A percentile compares a stretch with the other conserved stretches of the same genome.
phyloP scores from a whole-genome alignment of 2,797 vertebrate genomes.

The Astyanax mexicanus region DNA sequence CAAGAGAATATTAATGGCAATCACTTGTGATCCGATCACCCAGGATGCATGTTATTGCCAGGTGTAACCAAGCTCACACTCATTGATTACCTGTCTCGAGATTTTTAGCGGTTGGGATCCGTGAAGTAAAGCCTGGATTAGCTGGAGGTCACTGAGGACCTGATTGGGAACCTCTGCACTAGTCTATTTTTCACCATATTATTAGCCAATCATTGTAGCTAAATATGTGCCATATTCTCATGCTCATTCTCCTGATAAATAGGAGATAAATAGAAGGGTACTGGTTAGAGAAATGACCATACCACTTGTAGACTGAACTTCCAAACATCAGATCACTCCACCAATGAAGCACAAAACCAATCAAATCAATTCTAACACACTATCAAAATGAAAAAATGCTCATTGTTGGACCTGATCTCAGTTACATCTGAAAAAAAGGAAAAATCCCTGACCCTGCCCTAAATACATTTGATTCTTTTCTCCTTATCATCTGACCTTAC shows the following conservation, averaged over 20 bases:
- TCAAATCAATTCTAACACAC: background rate
- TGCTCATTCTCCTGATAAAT: background rate
- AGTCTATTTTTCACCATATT: background rate
- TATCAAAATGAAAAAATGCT: background rate
- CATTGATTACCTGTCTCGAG: background rate
- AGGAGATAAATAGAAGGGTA: too few species aligned
- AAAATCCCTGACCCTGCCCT: background rate
- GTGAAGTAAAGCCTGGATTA: background rate
- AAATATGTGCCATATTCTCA: background rate
- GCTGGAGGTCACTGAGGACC: background rate
- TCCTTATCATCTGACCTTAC: background rate
- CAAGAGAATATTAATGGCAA: too few species aligned
- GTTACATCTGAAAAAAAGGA: background rate
- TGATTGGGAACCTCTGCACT: background rate
- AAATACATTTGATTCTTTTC: background rate
- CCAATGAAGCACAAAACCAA: background rate
- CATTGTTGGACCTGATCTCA: conserved; percentile 22
- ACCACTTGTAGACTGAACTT: background rate
- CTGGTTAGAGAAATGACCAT: background rate
- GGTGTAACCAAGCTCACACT: too few species aligned
- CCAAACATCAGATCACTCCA: conserved; percentile 8
- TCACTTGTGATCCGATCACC: too few species aligned
- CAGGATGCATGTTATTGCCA: too few species aligned
- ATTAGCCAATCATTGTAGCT: background rate
- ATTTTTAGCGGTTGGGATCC: background rate